Evolutionary conservation across 2,888 invertebrate genomes (phyloP).

Genomic region (Rotaria magnacalcarata): DNA sequence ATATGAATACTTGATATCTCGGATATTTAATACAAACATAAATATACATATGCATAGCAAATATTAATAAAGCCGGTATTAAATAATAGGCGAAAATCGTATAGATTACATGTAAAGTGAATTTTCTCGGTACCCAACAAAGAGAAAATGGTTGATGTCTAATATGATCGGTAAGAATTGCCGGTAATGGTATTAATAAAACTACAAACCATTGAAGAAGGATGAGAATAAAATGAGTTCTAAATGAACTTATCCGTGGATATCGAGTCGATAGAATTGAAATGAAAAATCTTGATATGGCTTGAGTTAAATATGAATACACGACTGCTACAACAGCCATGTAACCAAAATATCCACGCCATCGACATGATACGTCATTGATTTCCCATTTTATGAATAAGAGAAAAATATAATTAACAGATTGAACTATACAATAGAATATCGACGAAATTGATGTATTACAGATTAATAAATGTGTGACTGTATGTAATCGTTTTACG

Average conservation of each 20-base stretch:
- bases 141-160: neutral
- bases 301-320: neutral
- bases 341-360: neutral
- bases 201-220: neutral
- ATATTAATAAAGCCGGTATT: neutral
- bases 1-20: neutral
- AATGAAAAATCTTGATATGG: neutral
- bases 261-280: neutral
- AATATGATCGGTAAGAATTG: neutral
- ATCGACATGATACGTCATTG: neutral
- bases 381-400: neutral
- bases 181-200: neutral
- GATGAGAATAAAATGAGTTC: neutral
- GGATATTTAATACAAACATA: neutral
- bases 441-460: neutral
- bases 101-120: neutral
- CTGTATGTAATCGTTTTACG: neutral
- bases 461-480: neutral
- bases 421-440: slow-evolving; percentile 6
- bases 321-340: neutral
- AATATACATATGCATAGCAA: neutral
- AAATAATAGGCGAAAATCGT: neutral
- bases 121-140: neutral
- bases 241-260: neutral
- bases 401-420: neutral